Base-by-base conservation (phyloP, 2,888 invertebrate genomes). In the Leptothorax acervorum region DNA sequence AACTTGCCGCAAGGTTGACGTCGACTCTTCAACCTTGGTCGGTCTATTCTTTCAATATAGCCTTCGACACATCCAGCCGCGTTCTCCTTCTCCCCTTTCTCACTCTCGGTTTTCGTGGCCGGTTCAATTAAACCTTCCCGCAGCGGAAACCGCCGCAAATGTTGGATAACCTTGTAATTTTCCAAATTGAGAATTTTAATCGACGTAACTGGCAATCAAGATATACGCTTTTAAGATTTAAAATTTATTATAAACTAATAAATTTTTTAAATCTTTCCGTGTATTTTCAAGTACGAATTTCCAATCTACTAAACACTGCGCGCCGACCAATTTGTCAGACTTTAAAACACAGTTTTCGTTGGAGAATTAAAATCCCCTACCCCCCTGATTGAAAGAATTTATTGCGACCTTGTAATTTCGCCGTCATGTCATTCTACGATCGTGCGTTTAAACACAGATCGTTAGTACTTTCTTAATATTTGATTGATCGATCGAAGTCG, bases 1-100 rank as follows among this genome's bases (percentile, higher is more conserved):
- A 65, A 39, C 70, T 39, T 83, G 53, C 23, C 65, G 48, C 66
- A 82, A 82, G 76, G 66, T 68, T 65, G 51, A 51, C 39, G 18
- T 23, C 51, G 28, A 31, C n/a, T 55, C 42, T 31, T 70, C 42
- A 42, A 78, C 68, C 42, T 28, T 78, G 53, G 28, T 28, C 53
- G n/a, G 12, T 55, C 55, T 68, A 55, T 55, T 55, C 42, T 42
- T n/a, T 55, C 39, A 51, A 35, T 42, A 68, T 42, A 68, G 42
- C 42, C 55, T 42, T 55, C 68, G 55, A 70, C 35, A 31, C 60
- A 28, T 60, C n/a, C 60, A 57, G 18, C 57, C 42, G 8, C 28
- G 11, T 45, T 31, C 18, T 45, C 31, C 42, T 18, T 42, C 73
- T 60, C n/a, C 18, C n/a, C n/a, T 48, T 74, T 66, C 74, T 60